Evolutionary conservation across 2,113 vertebrate species (phyloP).

Genomic region (Dinomys branickii): DNA sequence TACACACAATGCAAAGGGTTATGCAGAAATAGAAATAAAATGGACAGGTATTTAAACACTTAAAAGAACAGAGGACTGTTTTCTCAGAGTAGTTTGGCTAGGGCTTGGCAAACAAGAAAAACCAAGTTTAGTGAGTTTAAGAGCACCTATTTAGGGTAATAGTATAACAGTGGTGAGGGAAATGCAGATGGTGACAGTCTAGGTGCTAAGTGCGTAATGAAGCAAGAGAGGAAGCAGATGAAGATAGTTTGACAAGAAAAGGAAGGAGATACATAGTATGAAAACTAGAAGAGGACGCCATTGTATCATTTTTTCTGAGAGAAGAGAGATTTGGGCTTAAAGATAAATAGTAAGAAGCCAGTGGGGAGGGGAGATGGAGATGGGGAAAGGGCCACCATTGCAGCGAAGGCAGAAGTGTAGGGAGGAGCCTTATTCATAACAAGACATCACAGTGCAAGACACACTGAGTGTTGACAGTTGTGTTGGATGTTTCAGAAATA

Average conservation of each 20-base stretch:
- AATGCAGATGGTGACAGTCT: conserved; percentile 50
- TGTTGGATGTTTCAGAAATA: not conserved
- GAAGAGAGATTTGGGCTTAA: conserved; percentile 13
- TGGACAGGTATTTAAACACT: conserved; percentile 33
- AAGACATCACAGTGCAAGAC: not conserved
- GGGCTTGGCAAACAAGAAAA: conserved; percentile 53
- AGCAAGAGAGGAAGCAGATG: conserved; percentile 33
- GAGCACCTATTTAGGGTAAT: conserved; percentile 7
- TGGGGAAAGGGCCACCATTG: not conserved
- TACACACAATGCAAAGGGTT: conserved; percentile 18
- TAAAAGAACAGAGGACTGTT: conserved; percentile 36
- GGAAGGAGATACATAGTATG: conserved; percentile 49
- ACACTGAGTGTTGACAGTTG: not conserved
- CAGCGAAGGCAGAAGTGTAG: not conserved
- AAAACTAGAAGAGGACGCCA: conserved; percentile 12
- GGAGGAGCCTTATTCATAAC: not conserved
- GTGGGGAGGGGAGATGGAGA: not conserved
- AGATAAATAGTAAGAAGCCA: conserved; percentile 31
- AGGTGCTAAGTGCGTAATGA: conserved; percentile 46
- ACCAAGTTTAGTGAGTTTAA: conserved; percentile 46
- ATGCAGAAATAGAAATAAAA: conserved; percentile 59
- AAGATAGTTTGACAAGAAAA: conserved; percentile 62
- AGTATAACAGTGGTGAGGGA: conserved; percentile 6
- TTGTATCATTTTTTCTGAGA: conserved; percentile 23
- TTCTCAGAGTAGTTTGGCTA: not conserved